phyloP scores from a whole-genome alignment of 2,113 vertebrate genomes.

The Carassius carassius region DNA sequence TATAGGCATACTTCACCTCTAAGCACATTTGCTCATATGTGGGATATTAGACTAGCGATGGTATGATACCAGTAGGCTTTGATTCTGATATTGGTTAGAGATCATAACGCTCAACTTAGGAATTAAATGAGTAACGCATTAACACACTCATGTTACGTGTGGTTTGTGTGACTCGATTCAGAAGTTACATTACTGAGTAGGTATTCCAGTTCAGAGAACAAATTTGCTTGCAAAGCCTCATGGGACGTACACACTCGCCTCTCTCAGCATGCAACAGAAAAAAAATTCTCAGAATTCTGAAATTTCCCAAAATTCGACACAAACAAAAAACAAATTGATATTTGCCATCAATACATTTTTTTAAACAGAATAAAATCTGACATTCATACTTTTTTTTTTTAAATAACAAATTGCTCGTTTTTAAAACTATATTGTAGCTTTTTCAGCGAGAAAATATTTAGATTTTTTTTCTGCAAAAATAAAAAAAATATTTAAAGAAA shows the following conservation, averaged over 20 bases:
- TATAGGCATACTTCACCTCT: not conserved
- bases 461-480: not conserved
- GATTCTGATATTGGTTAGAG: slow-evolving; percentile 40
- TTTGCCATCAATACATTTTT: not conserved
- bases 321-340: not conserved
- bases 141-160: slow-evolving; percentile 27
- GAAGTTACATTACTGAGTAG: slow-evolving; percentile 40
- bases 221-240: slow-evolving; percentile 42
- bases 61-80: not conserved
- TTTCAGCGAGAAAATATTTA: not conserved
- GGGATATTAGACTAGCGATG: not conserved
- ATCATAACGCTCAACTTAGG: slow-evolving; percentile 34
- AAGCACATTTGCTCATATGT: not conserved
- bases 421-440: not conserved
- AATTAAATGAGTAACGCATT: slow-evolving; percentile 24
- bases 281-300: slow-evolving; percentile 1
- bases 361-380: not conserved
- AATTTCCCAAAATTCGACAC: not conserved
- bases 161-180: slow-evolving; percentile 51
- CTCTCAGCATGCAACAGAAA: not conserved
- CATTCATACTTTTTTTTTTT: not conserved
- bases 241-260: not conserved
- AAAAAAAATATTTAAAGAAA: not conserved
- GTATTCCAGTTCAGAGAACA: slow-evolving; percentile 37
- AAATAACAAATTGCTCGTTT: not conserved